Percentiles rank a stretch among this genome's conserved stretches.
Conservation (phyloP, 2,797 vertebrate genomes). For the Xiphophorus birchmanni region DNA sequence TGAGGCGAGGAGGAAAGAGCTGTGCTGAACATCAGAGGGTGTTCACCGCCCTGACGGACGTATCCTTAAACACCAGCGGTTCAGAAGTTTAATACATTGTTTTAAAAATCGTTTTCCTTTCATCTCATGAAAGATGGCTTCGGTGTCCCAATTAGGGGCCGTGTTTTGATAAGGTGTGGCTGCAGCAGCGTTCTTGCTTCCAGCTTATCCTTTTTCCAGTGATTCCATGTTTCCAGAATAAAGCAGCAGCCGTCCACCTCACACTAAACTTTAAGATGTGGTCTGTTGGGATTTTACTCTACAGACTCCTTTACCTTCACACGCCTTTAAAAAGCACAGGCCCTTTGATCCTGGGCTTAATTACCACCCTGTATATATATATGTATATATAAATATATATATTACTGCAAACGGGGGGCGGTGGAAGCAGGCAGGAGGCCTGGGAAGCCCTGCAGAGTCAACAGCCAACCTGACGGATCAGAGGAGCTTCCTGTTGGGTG, state of each 20-base stretch:
- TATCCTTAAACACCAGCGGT: conserved; percentile 59
- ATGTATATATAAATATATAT: conserved; percentile 73
- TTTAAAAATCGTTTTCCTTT: conserved; percentile 67
- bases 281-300: conserved; percentile 46
- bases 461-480: conserved; percentile 62
- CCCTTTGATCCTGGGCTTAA: conserved; percentile 70
- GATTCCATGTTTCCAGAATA: conserved; percentile 69
- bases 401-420: conserved; percentile 61
- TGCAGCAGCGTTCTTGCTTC: conserved; percentile 63
- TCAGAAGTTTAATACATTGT: conserved; percentile 55
- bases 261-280: conserved; percentile 37
- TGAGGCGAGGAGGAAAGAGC: conserved; percentile 36
- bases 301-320: conserved; percentile 46
- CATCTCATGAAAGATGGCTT: conserved; percentile 65
- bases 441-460: conserved; percentile 47
- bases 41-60: conserved; percentile 69
- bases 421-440: conserved; percentile 41
- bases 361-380: conserved; percentile 73
- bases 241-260: conserved; percentile 46
- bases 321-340: conserved; percentile 37
- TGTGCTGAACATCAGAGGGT: conserved; percentile 63
- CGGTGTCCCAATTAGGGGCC: conserved; percentile 64
- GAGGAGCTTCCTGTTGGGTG: conserved; percentile 67
- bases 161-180: conserved; percentile 76
- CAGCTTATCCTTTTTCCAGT: conserved; percentile 72